Evolutionary conservation across 2,797 vertebrate genomes (phyloP).

Genomic region (Etheostoma perlongum): DNA sequence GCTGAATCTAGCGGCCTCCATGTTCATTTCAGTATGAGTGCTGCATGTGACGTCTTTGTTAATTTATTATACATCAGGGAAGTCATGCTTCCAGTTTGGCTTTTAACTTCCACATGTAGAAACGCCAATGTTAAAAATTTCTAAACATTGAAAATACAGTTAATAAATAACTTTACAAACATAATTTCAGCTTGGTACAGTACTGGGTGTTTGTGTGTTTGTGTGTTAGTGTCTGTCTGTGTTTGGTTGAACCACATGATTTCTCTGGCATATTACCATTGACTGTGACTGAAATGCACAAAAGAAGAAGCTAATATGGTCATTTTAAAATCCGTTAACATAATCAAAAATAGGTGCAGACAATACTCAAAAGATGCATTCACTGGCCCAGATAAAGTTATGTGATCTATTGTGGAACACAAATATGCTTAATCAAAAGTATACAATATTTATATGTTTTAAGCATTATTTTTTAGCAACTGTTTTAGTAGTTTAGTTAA

Average conservation of each 20-base stretch:
- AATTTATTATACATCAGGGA: too few relatives aligned
- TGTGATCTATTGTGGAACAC: neutral
- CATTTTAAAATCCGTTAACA: too few relatives aligned
- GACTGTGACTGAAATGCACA: neutral
- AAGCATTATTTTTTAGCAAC: neutral
- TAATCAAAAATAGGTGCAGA: too few relatives aligned
- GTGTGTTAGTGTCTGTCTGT: neutral
- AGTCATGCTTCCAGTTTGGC: neutral
- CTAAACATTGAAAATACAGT: too few relatives aligned
- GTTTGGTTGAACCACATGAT: too few relatives aligned
- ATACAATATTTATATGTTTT: neutral
- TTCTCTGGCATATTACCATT: too few relatives aligned
- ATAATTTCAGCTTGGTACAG: neutral
- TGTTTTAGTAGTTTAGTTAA: neutral
- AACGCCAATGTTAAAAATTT: neutral
- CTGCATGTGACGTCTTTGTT: neutral
- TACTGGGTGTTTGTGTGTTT: neutral
- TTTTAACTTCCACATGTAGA: neutral
- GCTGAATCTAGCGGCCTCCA: neutral
- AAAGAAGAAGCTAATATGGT: neutral
- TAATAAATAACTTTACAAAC: neutral
- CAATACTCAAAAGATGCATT: neutral
- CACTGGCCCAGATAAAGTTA: neutral
- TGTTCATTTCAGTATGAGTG: neutral
- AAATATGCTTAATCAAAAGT: neutral